Conservation (phyloP, 1,140 invertebrate genomes). For the Cyphomyrmex costatus region DNA sequence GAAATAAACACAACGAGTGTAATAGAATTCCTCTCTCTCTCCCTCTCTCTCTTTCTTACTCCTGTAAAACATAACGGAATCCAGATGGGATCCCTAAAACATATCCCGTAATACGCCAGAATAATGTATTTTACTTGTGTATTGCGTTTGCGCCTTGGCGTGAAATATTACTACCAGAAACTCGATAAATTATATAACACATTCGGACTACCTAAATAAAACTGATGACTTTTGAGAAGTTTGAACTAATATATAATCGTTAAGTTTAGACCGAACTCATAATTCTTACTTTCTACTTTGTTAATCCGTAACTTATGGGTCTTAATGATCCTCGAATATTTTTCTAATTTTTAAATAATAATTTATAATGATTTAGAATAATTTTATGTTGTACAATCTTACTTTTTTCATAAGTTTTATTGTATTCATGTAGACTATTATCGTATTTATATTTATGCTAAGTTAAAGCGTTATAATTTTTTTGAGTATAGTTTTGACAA, state of each 20-base stretch:
- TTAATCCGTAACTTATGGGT: not conserved
- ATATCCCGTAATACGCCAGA: not conserved
- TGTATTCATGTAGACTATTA: too few relatives aligned
- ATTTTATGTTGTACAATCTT: too few relatives aligned
- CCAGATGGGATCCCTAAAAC: conserved; percentile 25
- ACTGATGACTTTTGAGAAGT: not conserved
- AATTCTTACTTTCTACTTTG: not conserved
- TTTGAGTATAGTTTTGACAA: too few relatives aligned
- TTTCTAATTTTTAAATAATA: too few relatives aligned
- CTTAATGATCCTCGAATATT: too few relatives aligned
- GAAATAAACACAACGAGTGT: conserved; percentile 29
- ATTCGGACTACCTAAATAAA: not conserved
- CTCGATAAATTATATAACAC: conserved; percentile 6
- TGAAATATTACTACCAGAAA: conserved; percentile 2
- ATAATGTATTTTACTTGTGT: not conserved
- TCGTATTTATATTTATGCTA: too few relatives aligned
- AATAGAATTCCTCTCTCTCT: not conserved
- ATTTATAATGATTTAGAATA: too few relatives aligned
- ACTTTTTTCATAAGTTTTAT: too few relatives aligned
- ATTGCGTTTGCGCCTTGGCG: not conserved
- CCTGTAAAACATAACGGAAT: conserved; percentile 21
- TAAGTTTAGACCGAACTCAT: not conserved
- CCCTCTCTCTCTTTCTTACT: not conserved
- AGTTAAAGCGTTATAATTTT: too few relatives aligned
- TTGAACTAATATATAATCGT: not conserved